Evolutionary conservation across 2,113 vertebrate species (phyloP).

Genomic region (Rhinogobius similis): DNA sequence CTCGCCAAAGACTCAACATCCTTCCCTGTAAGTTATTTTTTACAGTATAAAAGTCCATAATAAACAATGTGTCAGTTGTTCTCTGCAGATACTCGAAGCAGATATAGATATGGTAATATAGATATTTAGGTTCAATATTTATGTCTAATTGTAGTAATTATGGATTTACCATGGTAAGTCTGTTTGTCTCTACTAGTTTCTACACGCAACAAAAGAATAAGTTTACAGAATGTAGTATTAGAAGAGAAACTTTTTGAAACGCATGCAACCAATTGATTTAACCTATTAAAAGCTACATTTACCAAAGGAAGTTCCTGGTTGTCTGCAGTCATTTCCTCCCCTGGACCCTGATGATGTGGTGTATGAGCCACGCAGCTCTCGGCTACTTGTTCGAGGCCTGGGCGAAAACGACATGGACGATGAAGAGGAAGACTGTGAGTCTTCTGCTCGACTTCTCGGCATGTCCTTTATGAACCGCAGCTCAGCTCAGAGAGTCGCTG

Average conservation of each 20-base stretch:
- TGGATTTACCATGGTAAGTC: not conserved
- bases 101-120: too few relatives aligned
- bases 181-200: not conserved
- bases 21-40: slow-evolving; percentile 76
- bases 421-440: slow-evolving; percentile 95
- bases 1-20: slow-evolving; percentile 89
- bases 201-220: not conserved
- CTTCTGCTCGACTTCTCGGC: slow-evolving; percentile 92
- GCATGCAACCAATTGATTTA: not conserved
- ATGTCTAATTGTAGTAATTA: not conserved
- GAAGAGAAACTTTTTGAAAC: not conserved
- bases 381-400: slow-evolving; percentile 91
- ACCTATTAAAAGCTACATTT: not conserved
- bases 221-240: not conserved
- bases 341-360: slow-evolving; percentile 91
- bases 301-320: not conserved
- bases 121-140: not conserved
- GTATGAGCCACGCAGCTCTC: slow-evolving; percentile 91
- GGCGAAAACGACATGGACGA: slow-evolving; percentile 94
- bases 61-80: not conserved
- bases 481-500: slow-evolving; percentile 78
- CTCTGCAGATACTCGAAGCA: too few relatives aligned
- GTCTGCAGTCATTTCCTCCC: slow-evolving; percentile 61
- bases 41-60: not conserved
- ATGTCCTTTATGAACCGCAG: slow-evolving; percentile 99